These are phyloP conservation scores for Oenanthe melanoleuca DNA, from an alignment of 2,113 vertebrate species.

Conservation along the genomic window DNA sequence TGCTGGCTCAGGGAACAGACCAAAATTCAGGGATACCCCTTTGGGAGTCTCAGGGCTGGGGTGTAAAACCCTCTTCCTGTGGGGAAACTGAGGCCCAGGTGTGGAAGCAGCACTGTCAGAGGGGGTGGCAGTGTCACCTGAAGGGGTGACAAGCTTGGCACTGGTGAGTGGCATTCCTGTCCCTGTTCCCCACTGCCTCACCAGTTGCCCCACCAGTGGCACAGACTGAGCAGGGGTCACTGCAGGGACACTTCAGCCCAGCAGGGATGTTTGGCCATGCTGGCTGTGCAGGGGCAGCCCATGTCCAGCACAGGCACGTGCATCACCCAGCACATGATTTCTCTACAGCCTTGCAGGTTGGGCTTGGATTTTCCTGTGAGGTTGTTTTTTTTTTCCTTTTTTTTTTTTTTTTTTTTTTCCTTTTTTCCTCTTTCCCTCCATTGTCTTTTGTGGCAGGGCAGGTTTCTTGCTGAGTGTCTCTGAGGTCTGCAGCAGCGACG, in stretches of 20 bases:
- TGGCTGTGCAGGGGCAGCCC: background rate
- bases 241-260: background rate
- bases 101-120: rapidly evolving
- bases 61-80: background rate
- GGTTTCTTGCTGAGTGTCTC: slow-evolving; percentile 34
- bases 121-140: background rate
- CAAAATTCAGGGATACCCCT: background rate
- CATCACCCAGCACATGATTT: background rate
- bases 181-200: rapidly evolving
- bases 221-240: background rate
- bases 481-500: slow-evolving; percentile 38
- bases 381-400: rapidly evolving
- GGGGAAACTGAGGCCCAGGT: background rate
- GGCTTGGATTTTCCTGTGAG: background rate
- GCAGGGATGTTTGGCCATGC: background rate
- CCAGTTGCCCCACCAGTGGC: too few species aligned
- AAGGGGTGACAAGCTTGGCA: background rate
- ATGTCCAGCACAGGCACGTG: rapidly evolving
- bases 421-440: background rate
- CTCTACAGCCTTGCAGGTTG: background rate
- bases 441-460: slow-evolving; percentile 60
- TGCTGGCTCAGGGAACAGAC: background rate
- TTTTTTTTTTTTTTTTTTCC: background rate
- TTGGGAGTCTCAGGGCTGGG: background rate
- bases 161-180: rapidly evolving